A percentile compares a stretch with the other conserved stretches of the same genome.
Conservation (phyloP, 2,113 vertebrate genomes). For the rabbit (Oryctolagus cuniculus) region DNA sequence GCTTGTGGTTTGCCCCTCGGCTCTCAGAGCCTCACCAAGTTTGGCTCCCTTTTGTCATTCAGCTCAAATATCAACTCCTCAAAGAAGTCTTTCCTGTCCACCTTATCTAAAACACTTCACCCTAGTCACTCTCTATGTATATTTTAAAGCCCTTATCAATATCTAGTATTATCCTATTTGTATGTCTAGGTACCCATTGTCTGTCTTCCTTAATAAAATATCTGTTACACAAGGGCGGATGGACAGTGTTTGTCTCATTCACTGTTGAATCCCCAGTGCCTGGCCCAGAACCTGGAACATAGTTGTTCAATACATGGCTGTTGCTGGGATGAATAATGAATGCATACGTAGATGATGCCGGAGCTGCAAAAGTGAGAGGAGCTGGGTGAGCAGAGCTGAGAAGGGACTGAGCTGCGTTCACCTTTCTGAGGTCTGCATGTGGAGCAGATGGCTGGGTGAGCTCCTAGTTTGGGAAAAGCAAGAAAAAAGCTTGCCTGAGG, state of each 20-base stretch:
- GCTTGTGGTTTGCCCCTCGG: not conserved
- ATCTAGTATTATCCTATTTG: constrained; percentile 9
- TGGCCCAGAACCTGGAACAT: not conserved
- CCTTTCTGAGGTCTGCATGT: not conserved
- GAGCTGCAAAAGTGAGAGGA: not conserved
- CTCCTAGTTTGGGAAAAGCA: not conserved
- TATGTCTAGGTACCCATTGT: not conserved
- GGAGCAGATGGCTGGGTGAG: not conserved
- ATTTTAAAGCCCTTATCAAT: not conserved
- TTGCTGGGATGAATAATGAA: constrained; percentile 38
- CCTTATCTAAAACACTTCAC: not conserved
- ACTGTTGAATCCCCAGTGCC: not conserved
- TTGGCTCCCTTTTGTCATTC: not conserved
- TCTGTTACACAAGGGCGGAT: constrained; percentile 17
- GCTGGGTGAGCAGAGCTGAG: not conserved
- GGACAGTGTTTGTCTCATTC: not conserved
- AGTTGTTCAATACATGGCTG: not conserved
- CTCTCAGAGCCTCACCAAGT: not conserved
- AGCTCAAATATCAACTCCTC: not conserved
- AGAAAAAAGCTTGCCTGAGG: not conserved
- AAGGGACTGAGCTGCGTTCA: not conserved
- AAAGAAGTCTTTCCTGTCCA: constrained; percentile 11
- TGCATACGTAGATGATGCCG: not conserved
- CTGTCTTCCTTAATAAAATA: constrained; percentile 52
- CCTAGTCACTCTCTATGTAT: not conserved